Percentiles rank a stretch among this genome's conserved stretches.
phyloP scores from a whole-genome alignment of 2,797 vertebrate species.

The Tympanoctomys barrerae region DNA sequence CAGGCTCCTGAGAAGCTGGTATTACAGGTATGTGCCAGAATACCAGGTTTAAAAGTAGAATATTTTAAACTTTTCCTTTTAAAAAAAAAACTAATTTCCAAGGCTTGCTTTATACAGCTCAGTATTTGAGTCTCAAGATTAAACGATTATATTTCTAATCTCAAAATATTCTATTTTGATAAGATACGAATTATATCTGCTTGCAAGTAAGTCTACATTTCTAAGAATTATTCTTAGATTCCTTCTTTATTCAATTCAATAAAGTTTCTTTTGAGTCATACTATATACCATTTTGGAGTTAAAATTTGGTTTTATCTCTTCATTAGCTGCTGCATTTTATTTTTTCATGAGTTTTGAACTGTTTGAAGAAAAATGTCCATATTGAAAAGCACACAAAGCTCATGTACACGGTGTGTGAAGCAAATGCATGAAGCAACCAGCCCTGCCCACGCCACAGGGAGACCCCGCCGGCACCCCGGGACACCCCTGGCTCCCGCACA shows the following conservation, averaged over 20 bases:
- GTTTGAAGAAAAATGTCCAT: not conserved
- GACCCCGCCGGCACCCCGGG: not conserved
- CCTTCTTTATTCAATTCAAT: not conserved
- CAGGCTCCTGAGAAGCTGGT: too few species aligned
- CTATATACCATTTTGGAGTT: not conserved
- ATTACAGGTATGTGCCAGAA: too few species aligned
- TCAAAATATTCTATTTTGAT: not conserved
- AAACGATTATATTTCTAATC: not conserved
- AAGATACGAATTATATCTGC: not conserved
- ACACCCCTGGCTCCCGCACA: fast-evolving
- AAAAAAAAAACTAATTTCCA: not conserved
- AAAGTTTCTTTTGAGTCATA: not conserved
- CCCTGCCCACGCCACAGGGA: not conserved
- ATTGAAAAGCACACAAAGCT: not conserved
- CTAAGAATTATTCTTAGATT: not conserved
- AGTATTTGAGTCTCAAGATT: not conserved
- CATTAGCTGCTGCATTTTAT: not conserved
- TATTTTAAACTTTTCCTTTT: not conserved
- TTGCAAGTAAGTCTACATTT: not conserved
- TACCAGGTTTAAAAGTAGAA: not conserved
- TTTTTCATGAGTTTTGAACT: not conserved
- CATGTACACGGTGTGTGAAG: not conserved
- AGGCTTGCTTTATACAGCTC: not conserved
- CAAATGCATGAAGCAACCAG: not conserved
- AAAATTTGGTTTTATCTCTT: not conserved